Evolutionary conservation across 2,888 invertebrate genomes (phyloP), one percentile per base, ranked within the genome.

Genomic region (Pseudanteris insignis): DNA sequence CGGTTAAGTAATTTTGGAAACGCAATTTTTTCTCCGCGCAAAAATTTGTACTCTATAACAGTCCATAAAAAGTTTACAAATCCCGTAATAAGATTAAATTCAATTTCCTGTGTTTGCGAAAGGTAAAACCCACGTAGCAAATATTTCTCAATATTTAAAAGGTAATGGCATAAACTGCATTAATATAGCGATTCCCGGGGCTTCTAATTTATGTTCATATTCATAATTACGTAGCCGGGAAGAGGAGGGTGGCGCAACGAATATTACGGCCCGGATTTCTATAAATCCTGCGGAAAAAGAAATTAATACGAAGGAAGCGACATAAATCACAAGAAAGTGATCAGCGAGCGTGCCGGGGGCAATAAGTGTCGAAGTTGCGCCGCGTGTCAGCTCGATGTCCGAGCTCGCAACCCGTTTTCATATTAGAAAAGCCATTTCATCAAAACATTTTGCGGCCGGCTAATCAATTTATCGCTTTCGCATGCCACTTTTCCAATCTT

Each of bases 401-500:
- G 36, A 41, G 34, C 10, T 24, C 21, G 14, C 36, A 10, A 34
- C 25, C 36, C 30, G 47, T 59, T 59, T 47, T 60, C 53, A 48
- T 48, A 54, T 53, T 40, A 44, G 38, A 46, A 46, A 40, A 51
- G 46, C 30, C 30, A 51, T 51, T 51, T 32, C 40, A 51, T 59
- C 51, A 51, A 59, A 51, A n/a, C 26, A 34, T 46, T 33, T 33
- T 28, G 54, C 24, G 11, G 9, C 33, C 8, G 6, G 10, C 43
- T 43, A 34, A 36, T 63, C 50, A 58, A 63, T 59, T 59, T 59
- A 51, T 63, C 48, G 28, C 46, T 30, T 41, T 51, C 41, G 32
- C 36, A 26, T 46, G 47, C 47, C 36, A 36, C 48, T 55, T 55
- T 54, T 50, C 48, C 46, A 67, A 66, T 65, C 47, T 64, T 66